A percentile compares a stretch with the other conserved stretches of the same genome.
These are phyloP conservation scores for Coranthus polyacanthus DNA, from an alignment of 2,797 vertebrate genomes.

Conservation along the genomic window DNA sequence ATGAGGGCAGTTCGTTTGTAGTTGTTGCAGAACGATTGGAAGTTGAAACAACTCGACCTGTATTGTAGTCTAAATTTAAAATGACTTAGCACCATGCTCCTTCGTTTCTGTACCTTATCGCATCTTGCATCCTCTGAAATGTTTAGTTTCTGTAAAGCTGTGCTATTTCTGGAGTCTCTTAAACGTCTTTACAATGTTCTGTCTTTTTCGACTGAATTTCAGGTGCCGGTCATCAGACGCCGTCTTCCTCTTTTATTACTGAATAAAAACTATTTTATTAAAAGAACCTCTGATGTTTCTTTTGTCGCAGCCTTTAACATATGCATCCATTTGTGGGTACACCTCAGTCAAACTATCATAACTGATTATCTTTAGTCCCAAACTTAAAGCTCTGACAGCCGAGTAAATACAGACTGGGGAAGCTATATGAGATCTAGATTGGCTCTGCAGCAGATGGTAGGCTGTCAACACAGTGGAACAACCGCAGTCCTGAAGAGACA, in stretches of 20 bases:
- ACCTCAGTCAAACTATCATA: slow-evolving; percentile 44
- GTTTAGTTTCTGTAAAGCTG: slow-evolving; percentile 4
- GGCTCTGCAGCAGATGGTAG: slow-evolving; percentile 79
- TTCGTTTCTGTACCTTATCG: slow-evolving; percentile 20
- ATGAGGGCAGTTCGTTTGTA: slow-evolving; percentile 37
- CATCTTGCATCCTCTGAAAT: background rate
- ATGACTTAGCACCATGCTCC: background rate
- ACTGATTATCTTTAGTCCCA: slow-evolving; percentile 47
- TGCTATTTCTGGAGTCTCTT: slow-evolving; percentile 30
- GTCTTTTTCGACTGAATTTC: slow-evolving; percentile 64
- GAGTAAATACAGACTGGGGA: slow-evolving; percentile 68
- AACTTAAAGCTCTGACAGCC: slow-evolving; percentile 60
- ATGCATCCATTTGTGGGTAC: slow-evolving; percentile 11
- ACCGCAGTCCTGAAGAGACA: slow-evolving; percentile 57
- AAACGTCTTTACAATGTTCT: slow-evolving; percentile 47
- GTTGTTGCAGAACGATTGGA: slow-evolving; percentile 30
- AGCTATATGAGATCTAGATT: slow-evolving; percentile 67
- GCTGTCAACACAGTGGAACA: slow-evolving; percentile 67
- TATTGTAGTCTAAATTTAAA: slow-evolving; percentile 33
- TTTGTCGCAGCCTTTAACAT: slow-evolving; percentile 14
- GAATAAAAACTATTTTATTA: slow-evolving; percentile 69
- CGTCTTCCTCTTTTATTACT: slow-evolving; percentile 48
- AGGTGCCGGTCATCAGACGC: slow-evolving; percentile 67
- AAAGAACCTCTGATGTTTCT: slow-evolving; percentile 29
- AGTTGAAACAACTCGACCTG: slow-evolving; percentile 5